Conservation (phyloP, 2,113 vertebrate genomes). For the Mobula hypostoma region DNA sequence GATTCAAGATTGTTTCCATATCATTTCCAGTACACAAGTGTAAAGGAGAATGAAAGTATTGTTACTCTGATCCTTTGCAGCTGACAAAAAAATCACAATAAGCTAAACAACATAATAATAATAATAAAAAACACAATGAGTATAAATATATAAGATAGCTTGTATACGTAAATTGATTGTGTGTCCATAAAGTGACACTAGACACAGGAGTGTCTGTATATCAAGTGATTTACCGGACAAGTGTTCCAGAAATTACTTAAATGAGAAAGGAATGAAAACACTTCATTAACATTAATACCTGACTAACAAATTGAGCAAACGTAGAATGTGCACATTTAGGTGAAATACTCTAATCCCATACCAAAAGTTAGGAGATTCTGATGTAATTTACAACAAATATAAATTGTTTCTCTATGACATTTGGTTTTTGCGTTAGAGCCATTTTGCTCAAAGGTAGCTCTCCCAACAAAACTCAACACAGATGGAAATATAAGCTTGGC, state of each 20-base stretch:
- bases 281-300: background rate
- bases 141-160: no score
- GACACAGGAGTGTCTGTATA: no score
- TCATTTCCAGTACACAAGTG: no score
- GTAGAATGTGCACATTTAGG: no score
- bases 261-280: constrained; percentile 8
- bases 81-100: no score
- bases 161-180: no score
- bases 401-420: background rate
- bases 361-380: background rate
- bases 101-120: no score
- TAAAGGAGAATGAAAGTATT: no score
- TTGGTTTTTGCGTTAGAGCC: background rate
- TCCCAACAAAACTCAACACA: background rate
- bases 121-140: no score
- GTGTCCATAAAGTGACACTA: no score
- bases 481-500: background rate
- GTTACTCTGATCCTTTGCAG: no score
- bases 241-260: background rate
- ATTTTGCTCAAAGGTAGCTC: background rate
- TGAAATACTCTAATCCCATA: background rate
- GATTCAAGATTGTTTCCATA: no score
- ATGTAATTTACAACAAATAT: background rate
- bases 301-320: background rate
- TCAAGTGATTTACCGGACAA: background rate